Conservation (phyloP, 2,113 vertebrate genomes). For the Petaurus breviceps region DNA sequence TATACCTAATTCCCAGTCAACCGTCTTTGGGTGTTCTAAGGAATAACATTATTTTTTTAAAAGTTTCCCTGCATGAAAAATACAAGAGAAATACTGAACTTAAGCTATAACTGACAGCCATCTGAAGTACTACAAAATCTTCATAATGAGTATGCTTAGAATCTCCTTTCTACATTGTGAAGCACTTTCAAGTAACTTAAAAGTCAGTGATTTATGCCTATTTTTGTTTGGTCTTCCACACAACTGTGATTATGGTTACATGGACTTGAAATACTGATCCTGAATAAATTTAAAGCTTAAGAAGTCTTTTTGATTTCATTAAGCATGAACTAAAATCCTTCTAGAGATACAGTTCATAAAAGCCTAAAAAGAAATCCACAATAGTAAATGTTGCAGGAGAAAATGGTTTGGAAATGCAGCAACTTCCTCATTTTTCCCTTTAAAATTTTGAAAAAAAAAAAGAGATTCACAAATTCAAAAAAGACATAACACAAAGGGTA, state of each 20-base stretch:
- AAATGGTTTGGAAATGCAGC: slow-evolving; percentile 48
- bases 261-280: slow-evolving; percentile 4
- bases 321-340: slow-evolving; percentile 14
- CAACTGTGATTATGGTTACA: slow-evolving; percentile 37
- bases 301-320: slow-evolving; percentile 37
- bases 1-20: not conserved
- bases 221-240: slow-evolving; percentile 39
- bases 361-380: slow-evolving; percentile 27
- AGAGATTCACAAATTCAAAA: slow-evolving; percentile 67
- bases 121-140: not conserved
- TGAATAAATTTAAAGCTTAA: slow-evolving; percentile 48
- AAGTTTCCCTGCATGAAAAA: not conserved
- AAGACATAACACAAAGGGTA: slow-evolving; percentile 67
- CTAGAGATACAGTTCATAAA: slow-evolving; percentile 48
- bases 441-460: slow-evolving; percentile 33
- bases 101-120: not conserved
- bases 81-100: not conserved
- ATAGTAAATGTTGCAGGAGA: not conserved
- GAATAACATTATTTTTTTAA: not conserved
- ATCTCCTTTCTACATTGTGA: slow-evolving; percentile 12
- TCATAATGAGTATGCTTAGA: not conserved
- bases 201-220: not conserved
- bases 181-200: slow-evolving; percentile 44
- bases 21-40: not conserved
- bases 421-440: slow-evolving; percentile 56